Percentiles rank a stretch among this genome's conserved stretches.
These are phyloP conservation scores for Agriopis leucophaearia DNA, from an alignment of 2,888 invertebrate species.

Conservation along the genomic window DNA sequence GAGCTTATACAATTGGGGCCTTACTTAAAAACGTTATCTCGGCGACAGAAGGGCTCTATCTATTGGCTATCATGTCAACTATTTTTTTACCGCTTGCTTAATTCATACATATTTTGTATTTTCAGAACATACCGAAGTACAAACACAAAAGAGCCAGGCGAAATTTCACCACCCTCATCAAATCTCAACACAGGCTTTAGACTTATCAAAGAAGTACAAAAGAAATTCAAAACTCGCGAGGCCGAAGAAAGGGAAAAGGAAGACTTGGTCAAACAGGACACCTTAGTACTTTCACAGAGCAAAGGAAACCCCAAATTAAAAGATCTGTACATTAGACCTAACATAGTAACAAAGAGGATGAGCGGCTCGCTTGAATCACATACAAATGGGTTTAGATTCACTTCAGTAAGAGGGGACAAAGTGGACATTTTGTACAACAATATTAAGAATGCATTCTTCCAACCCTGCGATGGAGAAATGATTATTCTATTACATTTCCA, in stretches of 20 bases:
- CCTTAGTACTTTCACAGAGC: constrained; percentile 96
- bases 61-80: neutral
- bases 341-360: constrained; percentile 98
- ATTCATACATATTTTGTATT: constrained; percentile 31
- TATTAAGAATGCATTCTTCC: constrained; percentile 99
- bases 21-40: too few species aligned
- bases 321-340: constrained; percentile 99
- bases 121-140: constrained; percentile 97
- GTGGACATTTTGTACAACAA: constrained; percentile 99
- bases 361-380: constrained; percentile 98
- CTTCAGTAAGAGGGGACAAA: constrained; percentile 99
- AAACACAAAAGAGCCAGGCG: constrained; percentile 99
- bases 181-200: constrained; percentile 99
- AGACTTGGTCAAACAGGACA: constrained; percentile 99
- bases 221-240: constrained; percentile 98
- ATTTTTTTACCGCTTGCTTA: neutral
- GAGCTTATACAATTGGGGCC: neutral
- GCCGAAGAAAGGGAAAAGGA: constrained; percentile 99
- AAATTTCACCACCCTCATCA: constrained; percentile 96
- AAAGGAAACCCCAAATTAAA: constrained; percentile 99
- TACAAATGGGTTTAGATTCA: constrained; percentile 98
- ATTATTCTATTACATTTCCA: constrained; percentile 99
- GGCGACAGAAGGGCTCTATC: too few species aligned
- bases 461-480: constrained; percentile 99
- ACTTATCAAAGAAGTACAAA: constrained; percentile 99